Percentiles rank a stretch among this genome's conserved stretches.
phyloP scores from a whole-genome alignment of 1,140 invertebrate species.

The Leptestheria dahalacensis region DNA sequence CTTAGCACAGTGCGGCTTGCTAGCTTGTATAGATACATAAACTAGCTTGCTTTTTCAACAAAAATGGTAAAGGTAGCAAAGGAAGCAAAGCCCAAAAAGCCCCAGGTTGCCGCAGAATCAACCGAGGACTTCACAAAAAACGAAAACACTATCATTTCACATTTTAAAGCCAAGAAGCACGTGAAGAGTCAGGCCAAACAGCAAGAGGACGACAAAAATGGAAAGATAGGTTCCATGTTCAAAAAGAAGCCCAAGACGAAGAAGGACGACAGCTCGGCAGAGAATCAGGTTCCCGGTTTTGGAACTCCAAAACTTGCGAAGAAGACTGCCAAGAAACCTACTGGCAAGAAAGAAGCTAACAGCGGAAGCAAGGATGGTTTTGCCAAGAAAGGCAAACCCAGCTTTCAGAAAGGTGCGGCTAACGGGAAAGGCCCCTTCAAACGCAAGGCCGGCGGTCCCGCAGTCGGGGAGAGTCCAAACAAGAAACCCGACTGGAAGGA shows the following conservation, averaged over 20 bases:
- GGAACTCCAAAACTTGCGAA: background rate
- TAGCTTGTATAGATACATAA: no score
- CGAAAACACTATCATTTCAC: background rate
- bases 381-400: constrained; percentile 1
- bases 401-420: background rate
- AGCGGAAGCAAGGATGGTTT: background rate
- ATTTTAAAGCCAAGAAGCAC: constrained; percentile 4
- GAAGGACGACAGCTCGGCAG: no score
- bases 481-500: constrained; percentile 44
- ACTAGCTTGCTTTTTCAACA: background rate
- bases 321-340: background rate
- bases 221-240: background rate
- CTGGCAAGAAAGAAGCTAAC: no score
- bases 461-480: background rate
- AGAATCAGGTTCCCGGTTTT: background rate
- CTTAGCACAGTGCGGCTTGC: no score
- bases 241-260: background rate
- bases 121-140: background rate
- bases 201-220: background rate
- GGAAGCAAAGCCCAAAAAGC: constrained; percentile 5
- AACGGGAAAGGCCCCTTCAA: background rate
- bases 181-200: background rate
- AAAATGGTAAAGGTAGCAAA: background rate
- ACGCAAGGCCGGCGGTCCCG: background rate
- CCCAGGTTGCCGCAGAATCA: background rate